Evolutionary conservation across 2,888 invertebrate genomes (phyloP), one percentile per base, ranked within the genome.

Genomic region (Masnerella sp.): DNA sequence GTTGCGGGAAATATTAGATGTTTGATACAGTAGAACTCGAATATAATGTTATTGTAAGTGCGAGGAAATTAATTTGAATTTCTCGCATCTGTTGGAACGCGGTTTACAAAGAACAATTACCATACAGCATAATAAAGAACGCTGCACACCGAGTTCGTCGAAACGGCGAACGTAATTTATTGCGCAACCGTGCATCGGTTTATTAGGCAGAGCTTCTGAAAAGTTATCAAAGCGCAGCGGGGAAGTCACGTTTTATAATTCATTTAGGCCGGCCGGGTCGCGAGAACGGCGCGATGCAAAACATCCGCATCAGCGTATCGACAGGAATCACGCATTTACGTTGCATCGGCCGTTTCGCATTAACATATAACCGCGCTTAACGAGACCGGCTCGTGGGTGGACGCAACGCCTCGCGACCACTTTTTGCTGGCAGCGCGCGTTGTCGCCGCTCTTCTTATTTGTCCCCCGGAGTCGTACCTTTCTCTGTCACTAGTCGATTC

Each of bases 341-440:
- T 76, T 78, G 77, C 76, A 78, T 74, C 69, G 54, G 64, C 77
- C 38, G 65, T 74, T 77, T 78, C 80, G 78, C 81, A 83, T 82
- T 83, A 83, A 81, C 82, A 83, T 82, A 82, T 80, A 82, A 78
- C 80, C 79, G 75, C 75, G 79, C 76, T 79, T 83, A 83, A 83
- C 82, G 79, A 82, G 82, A 80, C 74, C 76, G 74, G 62, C 65
- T 77, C 74, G 78, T 77, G 79, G 78, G 77, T 77, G 77, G 76
- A 78, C 68, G 64, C 59, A 17, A 58, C 47, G 70, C 72, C 49
- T 72, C 76, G 69, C 68, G 51, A 30, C 36, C 17, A 51, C 73
- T 77, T 72, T 74, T 74, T 62, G 64, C 45, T 70, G 54, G 28
- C 47, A 15, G 54, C 36, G 32, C 64, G 43, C 65, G 67, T 72